Conservation (phyloP, 2,113 vertebrate species). For the Anthoscopus minutus region DNA sequence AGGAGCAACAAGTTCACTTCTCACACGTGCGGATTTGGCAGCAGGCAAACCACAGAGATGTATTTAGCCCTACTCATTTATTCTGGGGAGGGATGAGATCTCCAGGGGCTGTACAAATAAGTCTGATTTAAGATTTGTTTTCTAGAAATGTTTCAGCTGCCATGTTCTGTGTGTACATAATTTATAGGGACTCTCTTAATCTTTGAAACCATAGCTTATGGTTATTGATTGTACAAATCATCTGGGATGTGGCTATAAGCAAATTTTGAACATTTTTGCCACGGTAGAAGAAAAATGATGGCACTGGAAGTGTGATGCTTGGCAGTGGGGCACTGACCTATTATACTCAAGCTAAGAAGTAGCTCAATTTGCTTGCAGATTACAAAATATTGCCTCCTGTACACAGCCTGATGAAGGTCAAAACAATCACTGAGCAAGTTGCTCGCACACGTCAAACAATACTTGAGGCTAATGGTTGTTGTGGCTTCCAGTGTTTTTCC, state of each 20-base stretch:
- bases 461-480: not conserved
- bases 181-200: not conserved
- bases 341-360: not conserved
- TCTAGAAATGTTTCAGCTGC: not conserved
- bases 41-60: not conserved
- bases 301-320: not conserved
- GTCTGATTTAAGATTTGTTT: slow-evolving; percentile 34
- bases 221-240: not conserved
- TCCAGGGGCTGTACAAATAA: not conserved
- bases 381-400: not conserved
- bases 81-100: not conserved
- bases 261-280: not conserved
- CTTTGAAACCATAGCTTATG: not conserved
- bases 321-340: not conserved
- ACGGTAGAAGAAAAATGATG: not conserved
- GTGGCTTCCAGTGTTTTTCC: not conserved
- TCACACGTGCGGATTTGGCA: not conserved
- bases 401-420: not conserved
- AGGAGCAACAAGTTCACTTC: not conserved
- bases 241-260: not conserved
- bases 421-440: not conserved
- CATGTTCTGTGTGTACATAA: not conserved
- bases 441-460: not conserved
- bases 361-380: not conserved
- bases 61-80: not conserved